Percentiles rank a stretch among this genome's conserved stretches.
Conservation (phyloP, 2,888 invertebrate genomes). For the Andrena haemorrhoa region DNA sequence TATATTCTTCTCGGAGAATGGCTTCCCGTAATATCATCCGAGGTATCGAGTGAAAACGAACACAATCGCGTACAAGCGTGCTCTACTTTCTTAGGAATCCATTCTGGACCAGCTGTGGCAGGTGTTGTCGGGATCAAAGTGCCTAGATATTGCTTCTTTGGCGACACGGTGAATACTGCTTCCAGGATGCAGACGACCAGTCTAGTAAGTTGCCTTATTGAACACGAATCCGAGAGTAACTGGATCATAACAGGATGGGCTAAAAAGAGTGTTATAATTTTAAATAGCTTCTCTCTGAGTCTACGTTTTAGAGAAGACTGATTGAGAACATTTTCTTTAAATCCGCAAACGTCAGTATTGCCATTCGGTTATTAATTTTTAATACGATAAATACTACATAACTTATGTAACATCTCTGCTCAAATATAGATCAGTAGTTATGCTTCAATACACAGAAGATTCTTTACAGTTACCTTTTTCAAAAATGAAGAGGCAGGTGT, state of each 20-base stretch:
- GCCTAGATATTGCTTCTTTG: conserved; percentile 95
- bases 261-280: too few species aligned
- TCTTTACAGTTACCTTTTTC: too few species aligned
- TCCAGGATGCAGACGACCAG: conserved; percentile 94
- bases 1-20: background rate
- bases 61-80: background rate
- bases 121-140: conserved; percentile 94
- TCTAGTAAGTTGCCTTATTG: conserved; percentile 83
- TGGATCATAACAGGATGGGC: background rate
- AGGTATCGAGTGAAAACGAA: background rate
- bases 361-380: too few species aligned
- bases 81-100: conserved; percentile 87
- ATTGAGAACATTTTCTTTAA: too few species aligned
- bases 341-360: too few species aligned
- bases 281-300: too few species aligned
- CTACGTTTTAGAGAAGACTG: too few species aligned
- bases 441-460: too few species aligned
- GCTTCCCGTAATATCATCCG: background rate
- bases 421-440: too few species aligned
- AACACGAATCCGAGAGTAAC: background rate
- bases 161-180: conserved; percentile 96
- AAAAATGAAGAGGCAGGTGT: too few species aligned
- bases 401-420: too few species aligned
- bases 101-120: conserved; percentile 95
- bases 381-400: too few species aligned